Conservation (phyloP, 2,113 vertebrate species). For the Taxidea taxus region DNA sequence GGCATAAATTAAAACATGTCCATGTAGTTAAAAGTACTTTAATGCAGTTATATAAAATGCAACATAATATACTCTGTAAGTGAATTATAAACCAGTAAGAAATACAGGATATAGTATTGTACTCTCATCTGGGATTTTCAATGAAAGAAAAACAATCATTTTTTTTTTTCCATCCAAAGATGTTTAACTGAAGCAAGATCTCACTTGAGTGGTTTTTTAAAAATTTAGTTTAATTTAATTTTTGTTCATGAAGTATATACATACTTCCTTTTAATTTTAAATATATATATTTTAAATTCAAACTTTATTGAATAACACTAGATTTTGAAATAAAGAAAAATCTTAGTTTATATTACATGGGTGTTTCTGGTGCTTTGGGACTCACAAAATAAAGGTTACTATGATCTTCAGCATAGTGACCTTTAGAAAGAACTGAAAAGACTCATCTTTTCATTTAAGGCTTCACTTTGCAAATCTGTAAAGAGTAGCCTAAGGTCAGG, state of each 20-base stretch:
- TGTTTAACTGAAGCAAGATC: not conserved
- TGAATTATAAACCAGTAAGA: not conserved
- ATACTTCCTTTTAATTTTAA: not conserved
- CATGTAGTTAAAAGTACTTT: not conserved
- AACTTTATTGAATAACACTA: constrained; percentile 42
- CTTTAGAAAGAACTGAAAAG: constrained; percentile 66
- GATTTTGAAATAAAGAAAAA: constrained; percentile 48
- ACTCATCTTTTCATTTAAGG: constrained; percentile 70
- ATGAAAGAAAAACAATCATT: not conserved
- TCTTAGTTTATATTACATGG: constrained; percentile 51
- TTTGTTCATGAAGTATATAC: not conserved
- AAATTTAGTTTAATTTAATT: not conserved
- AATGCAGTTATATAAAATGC: not conserved
- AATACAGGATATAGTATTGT: not conserved
- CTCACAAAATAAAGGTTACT: constrained; percentile 65
- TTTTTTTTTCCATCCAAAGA: not conserved
- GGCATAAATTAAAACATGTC: not conserved
- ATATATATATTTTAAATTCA: not conserved
- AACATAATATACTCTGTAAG: not conserved
- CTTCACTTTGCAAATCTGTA: constrained; percentile 61
- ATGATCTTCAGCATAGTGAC: constrained; percentile 46
- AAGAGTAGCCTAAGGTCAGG: constrained; percentile 58
- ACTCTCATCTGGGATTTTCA: not conserved
- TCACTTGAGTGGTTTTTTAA: not conserved
- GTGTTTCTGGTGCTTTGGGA: constrained; percentile 33